phyloP scores from a whole-genome alignment of 2,113 vertebrate species.

The Antechinus flavipes region DNA sequence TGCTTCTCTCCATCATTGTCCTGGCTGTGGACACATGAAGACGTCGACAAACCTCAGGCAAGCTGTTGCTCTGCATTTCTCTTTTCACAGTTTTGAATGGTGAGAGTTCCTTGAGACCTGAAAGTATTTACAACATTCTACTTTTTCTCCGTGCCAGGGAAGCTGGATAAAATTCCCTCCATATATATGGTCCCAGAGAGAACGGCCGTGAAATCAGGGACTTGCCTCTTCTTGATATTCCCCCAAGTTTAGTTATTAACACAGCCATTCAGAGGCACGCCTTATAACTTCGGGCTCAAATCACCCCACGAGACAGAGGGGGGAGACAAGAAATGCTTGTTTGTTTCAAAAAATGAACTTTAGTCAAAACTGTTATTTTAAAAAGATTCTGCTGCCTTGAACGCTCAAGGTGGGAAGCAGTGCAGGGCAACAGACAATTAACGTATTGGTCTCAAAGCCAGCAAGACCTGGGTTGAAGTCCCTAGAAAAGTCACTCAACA shows the following conservation, averaged over 20 bases:
- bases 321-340: neutral
- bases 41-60: neutral
- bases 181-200: neutral
- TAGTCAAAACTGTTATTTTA: neutral
- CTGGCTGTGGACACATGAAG: neutral
- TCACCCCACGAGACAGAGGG: neutral
- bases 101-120: neutral
- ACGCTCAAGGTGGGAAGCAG: neutral
- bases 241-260: neutral
- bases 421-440: neutral
- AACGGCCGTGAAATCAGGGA: neutral
- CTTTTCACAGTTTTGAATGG: neutral
- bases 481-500: neutral
- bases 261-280: neutral
- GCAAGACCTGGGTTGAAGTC: neutral
- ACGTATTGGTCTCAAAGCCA: neutral
- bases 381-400: neutral
- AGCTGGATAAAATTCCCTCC: neutral
- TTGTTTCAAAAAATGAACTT: neutral
- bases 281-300: constrained; percentile 10
- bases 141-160: neutral
- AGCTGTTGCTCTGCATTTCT: neutral
- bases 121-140: constrained; percentile 6
- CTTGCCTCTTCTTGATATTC: neutral
- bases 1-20: constrained; percentile 9